phyloP scores from a whole-genome alignment of 2,113 vertebrate species.

The Arvicanthis niloticus region DNA sequence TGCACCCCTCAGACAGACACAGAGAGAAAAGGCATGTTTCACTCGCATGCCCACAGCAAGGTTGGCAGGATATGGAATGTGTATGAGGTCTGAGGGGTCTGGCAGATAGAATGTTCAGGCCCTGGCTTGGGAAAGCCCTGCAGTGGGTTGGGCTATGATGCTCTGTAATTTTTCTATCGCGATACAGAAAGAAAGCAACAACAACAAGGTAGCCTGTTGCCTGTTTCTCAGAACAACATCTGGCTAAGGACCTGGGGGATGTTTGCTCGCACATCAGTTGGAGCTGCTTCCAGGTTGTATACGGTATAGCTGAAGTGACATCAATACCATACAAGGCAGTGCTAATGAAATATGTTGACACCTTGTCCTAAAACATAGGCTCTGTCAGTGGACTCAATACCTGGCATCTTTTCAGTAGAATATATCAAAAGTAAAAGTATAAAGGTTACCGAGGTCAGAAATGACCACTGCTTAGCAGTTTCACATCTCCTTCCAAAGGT shows the following conservation, averaged over 20 bases:
- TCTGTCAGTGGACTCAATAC: background rate
- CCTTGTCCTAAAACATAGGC: background rate
- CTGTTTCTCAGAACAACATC: constrained; percentile 16
- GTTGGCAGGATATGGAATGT: background rate
- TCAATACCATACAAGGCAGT: background rate
- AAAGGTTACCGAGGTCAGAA: constrained; percentile 19
- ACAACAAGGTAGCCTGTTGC: background rate
- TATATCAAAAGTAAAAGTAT: constrained; percentile 38
- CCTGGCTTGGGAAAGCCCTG: background rate
- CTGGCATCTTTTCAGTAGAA: constrained; percentile 1
- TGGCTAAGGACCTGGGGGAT: background rate
- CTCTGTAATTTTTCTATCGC: background rate
- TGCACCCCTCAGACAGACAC: background rate
- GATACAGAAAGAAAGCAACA: background rate
- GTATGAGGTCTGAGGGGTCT: background rate
- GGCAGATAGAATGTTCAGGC: background rate
- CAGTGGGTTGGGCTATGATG: background rate
- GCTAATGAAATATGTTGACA: constrained; percentile 29
- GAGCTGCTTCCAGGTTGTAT: background rate
- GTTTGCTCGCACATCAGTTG: background rate
- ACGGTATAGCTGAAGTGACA: background rate
- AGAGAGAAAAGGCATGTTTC: background rate
- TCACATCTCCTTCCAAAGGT: background rate
- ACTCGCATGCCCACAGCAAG: background rate
- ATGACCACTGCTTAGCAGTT: background rate